Base-by-base conservation (phyloP, 2,888 invertebrate species). In the Pilophorus perplexus region DNA sequence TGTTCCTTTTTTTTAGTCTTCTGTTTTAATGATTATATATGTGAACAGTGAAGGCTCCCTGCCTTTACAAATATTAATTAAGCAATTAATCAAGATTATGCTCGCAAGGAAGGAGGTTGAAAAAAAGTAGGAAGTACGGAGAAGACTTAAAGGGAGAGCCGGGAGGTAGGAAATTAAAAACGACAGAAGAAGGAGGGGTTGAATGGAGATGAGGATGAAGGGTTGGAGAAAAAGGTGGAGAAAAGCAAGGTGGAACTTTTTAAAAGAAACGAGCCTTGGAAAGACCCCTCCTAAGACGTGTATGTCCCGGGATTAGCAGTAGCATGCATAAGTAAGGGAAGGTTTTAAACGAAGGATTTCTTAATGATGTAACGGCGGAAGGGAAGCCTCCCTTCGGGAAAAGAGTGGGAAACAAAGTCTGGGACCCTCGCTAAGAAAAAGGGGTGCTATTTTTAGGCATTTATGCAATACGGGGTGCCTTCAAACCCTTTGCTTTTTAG, bases 221-320 rank as follows among this genome's bases (percentile, higher is more conserved):
- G 46, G 46, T 46, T 68, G 67, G 69, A 28, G 28, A 54, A 38
- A 55, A 55, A 38, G 69, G 66, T 72, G 70, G 67, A n/a, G n/a
- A n/a, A n/a, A n/a, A n/a, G n/a, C n/a, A n/a, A n/a, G n/a, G n/a
- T n/a, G n/a, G n/a, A n/a, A n/a, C n/a, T n/a, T n/a, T n/a, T n/a
- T n/a, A n/a, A n/a, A n/a, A n/a, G n/a, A n/a, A n/a, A n/a, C n/a
- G n/a, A n/a, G n/a, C n/a, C n/a, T n/a, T n/a, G n/a, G n/a, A n/a
- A n/a, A n/a, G n/a, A n/a, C n/a, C n/a, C 67, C 22, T 38, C 20
- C 33, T 38, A 38, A 55, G 55, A 55, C 55, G 71, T 71, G 71
- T 71, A 71, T 71, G 66, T 66, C 66, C 38, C 52, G 20, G 60
- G 67, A 50, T 66, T 66, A 59, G 55, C 22, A 55, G 55, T 38